Conservation (phyloP, 2,888 invertebrate species). For the Brenthis daphne region DNA sequence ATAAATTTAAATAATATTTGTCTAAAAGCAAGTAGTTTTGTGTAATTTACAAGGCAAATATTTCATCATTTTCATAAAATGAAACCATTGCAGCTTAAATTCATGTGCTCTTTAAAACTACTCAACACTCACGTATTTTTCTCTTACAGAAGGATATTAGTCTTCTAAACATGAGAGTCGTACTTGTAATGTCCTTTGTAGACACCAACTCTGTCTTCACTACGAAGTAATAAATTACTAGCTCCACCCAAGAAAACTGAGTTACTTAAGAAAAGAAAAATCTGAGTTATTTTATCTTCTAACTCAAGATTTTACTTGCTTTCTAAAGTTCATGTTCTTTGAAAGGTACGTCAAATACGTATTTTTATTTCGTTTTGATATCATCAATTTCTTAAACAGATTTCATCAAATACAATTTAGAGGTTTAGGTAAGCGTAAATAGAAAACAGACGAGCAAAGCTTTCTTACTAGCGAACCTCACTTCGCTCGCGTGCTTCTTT, state of each 20-base stretch:
- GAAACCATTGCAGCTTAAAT: too few species aligned
- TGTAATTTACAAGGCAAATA: too few species aligned
- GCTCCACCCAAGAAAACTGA: background rate
- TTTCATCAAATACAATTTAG: too few species aligned
- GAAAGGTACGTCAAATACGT: background rate
- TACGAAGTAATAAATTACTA: constrained; percentile 15
- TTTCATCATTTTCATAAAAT: too few species aligned
- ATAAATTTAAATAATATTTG: too few species aligned
- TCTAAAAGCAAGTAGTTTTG: too few species aligned
- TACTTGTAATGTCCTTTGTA: constrained; percentile 21
- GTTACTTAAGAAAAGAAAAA: constrained; percentile 3
- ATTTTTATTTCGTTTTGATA: background rate
- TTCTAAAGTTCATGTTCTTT: background rate
- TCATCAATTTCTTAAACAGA: too few species aligned
- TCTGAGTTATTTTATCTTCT: constrained; percentile 11
- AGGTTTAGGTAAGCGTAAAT: too few species aligned
- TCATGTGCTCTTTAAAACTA: too few species aligned
- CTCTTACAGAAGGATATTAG: constrained; percentile 10
- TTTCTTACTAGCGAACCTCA: too few species aligned
- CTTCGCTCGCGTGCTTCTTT: too few species aligned
- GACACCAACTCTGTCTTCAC: constrained; percentile 17
- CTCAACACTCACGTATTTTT: constrained; percentile 4
- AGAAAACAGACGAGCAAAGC: too few species aligned
- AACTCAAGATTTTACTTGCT: background rate
- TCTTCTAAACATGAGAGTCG: constrained; percentile 17